Evolutionary conservation across 1,140 invertebrate genomes (phyloP).

Genomic region (Thaumetopoea pityocampa): DNA sequence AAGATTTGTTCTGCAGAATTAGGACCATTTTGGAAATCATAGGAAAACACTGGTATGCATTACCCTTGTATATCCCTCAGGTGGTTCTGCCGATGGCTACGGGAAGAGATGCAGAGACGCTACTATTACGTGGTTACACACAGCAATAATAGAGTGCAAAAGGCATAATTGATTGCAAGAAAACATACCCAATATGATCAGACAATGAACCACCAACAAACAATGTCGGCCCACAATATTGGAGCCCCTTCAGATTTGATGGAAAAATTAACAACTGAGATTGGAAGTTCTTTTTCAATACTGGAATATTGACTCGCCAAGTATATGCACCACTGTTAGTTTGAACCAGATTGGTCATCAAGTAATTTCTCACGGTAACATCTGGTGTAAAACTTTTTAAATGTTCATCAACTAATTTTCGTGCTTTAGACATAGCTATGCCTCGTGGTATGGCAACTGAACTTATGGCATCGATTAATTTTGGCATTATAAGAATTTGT

Average conservation of each 20-base stretch:
- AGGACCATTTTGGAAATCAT: no score
- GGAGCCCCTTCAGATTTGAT: slow-evolving; percentile 48
- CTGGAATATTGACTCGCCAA: slow-evolving; percentile 87
- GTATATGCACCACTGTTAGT: slow-evolving; percentile 77
- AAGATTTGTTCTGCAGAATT: no score
- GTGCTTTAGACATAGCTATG: slow-evolving; percentile 80
- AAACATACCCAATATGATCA: no score
- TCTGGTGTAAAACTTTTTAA: slow-evolving; percentile 52
- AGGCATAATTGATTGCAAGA: no score
- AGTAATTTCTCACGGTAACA: slow-evolving; percentile 77
- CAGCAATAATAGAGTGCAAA: no score
- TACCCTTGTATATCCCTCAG: no score
- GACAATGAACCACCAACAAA: no score
- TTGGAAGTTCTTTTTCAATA: slow-evolving; percentile 79
- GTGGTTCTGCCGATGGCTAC: no score
- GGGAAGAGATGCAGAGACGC: no score
- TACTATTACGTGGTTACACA: no score
- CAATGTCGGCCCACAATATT: no score
- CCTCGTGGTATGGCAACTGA: slow-evolving; percentile 76
- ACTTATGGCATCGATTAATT: slow-evolving; percentile 82
- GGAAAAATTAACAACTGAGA: slow-evolving; percentile 82
- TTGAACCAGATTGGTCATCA: slow-evolving; percentile 86
- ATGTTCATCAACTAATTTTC: slow-evolving; percentile 77
- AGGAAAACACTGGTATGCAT: no score
- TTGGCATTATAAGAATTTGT: slow-evolving; percentile 78